Conservation (phyloP, 2,888 invertebrate genomes). For the Syrphus vitripennis region DNA sequence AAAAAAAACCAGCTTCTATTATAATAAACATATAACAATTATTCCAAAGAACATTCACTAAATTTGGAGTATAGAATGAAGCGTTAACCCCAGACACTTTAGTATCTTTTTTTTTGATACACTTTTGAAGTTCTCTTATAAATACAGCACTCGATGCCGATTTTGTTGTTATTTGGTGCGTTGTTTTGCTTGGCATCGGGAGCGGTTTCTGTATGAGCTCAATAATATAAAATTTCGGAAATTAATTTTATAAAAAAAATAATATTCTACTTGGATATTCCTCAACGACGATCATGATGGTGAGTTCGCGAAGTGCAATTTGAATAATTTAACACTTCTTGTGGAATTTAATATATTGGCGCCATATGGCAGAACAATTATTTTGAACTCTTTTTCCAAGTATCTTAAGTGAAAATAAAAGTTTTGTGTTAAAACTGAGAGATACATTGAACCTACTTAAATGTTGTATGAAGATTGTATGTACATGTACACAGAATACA, state of each 20-base stretch:
- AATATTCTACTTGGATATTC: neutral
- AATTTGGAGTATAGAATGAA: slow-evolving; percentile 28
- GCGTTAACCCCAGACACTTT: slow-evolving; percentile 15
- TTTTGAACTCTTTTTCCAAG: neutral
- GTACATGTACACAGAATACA: neutral
- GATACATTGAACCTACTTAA: neutral
- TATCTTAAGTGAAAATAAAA: neutral
- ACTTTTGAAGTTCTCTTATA: slow-evolving; percentile 62
- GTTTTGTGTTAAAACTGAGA: neutral
- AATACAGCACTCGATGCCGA: slow-evolving; percentile 61
- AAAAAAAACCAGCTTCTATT: slow-evolving; percentile 14
- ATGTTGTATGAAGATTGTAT: neutral
- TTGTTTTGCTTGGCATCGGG: slow-evolving; percentile 52
- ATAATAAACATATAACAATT: neutral
- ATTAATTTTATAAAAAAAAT: neutral
- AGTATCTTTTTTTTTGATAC: slow-evolving; percentile 61
- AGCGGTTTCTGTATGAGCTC: slow-evolving; percentile 25
- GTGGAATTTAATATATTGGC: neutral
- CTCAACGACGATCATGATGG: slow-evolving; percentile 55
- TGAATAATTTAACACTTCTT: neutral
- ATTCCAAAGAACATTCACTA: slow-evolving; percentile 48
- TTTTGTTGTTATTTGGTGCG: slow-evolving; percentile 67
- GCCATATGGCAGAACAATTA: neutral
- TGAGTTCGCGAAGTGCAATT: slow-evolving; percentile 38
- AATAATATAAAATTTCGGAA: slow-evolving; percentile 2